A percentile compares a stretch with the other conserved stretches of the same genome.
phyloP scores from a whole-genome alignment of 2,113 vertebrate genomes.

The Bubo scandiacus region DNA sequence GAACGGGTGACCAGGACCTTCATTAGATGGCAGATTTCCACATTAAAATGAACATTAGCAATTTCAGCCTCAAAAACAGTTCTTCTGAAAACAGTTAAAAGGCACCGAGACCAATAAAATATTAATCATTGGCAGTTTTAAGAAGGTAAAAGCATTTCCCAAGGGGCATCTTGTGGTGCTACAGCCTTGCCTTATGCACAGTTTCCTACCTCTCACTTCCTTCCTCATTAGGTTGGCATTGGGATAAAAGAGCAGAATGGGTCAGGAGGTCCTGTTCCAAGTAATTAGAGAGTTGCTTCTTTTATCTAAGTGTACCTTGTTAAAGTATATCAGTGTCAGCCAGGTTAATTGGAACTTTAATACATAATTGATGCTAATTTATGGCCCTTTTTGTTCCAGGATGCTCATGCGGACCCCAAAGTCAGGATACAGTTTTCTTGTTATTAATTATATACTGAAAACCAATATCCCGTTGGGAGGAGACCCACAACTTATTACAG shows the following conservation, averaged over 20 bases:
- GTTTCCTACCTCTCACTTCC: slow-evolving; percentile 72
- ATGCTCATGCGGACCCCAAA: slow-evolving; percentile 77
- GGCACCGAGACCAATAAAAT: slow-evolving; percentile 37
- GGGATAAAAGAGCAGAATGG: slow-evolving; percentile 80
- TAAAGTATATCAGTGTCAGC: slow-evolving; percentile 86
- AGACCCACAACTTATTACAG: slow-evolving; percentile 58
- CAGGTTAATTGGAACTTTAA: slow-evolving; percentile 87
- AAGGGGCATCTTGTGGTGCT: slow-evolving; percentile 44
- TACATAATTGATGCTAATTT: slow-evolving; percentile 89
- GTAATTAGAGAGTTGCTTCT: slow-evolving; percentile 86
- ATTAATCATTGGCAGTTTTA: slow-evolving; percentile 56
- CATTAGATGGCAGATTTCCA: not conserved
- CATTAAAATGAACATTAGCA: slow-evolving; percentile 1
- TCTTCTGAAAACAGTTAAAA: slow-evolving; percentile 56
- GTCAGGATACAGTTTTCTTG: slow-evolving; percentile 82
- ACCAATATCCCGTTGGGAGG: slow-evolving; percentile 73
- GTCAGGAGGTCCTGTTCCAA: slow-evolving; percentile 82
- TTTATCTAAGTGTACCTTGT: slow-evolving; percentile 84
- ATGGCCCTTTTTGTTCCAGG: slow-evolving; percentile 82
- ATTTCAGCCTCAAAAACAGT: slow-evolving; percentile 37
- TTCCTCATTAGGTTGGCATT: slow-evolving; percentile 75
- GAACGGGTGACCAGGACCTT: not conserved
- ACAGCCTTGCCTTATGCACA: slow-evolving; percentile 39
- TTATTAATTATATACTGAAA: slow-evolving; percentile 85
- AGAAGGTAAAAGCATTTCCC: slow-evolving; percentile 50